Conservation (phyloP, 2,797 vertebrate species). For the Potorous gilbertii region DNA sequence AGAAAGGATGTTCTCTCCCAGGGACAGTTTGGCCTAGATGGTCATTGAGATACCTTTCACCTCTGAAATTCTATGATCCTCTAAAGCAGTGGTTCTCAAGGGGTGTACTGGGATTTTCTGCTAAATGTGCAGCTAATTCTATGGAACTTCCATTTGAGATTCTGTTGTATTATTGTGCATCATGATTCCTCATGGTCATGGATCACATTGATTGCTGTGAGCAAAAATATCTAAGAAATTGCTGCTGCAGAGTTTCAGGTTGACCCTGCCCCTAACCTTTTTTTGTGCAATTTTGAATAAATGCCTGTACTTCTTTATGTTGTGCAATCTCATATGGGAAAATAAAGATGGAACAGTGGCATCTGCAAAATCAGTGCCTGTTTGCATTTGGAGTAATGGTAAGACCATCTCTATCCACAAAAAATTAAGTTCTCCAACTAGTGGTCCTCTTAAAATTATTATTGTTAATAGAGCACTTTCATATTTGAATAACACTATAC, state of each 20-base stretch:
- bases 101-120: neutral
- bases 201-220: neutral
- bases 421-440: neutral
- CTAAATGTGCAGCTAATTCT: neutral
- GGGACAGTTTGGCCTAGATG: neutral
- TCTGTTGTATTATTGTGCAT: neutral
- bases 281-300: neutral
- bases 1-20: neutral
- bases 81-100: neutral
- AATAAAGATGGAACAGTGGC: neutral
- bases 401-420: neutral
- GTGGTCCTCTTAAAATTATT: neutral
- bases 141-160: neutral
- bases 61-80: neutral
- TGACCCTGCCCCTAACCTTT: neutral
- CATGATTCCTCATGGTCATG: neutral
- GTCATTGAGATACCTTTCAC: neutral
- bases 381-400: neutral
- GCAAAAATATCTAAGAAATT: neutral
- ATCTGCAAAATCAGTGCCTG: neutral
- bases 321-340: neutral
- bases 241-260: neutral
- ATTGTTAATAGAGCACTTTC: neutral
- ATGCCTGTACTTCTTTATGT: neutral
- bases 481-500: neutral